Evolutionary conservation across 2,113 vertebrate species (phyloP).

Genomic region (Cyprinodon variegatus): DNA sequence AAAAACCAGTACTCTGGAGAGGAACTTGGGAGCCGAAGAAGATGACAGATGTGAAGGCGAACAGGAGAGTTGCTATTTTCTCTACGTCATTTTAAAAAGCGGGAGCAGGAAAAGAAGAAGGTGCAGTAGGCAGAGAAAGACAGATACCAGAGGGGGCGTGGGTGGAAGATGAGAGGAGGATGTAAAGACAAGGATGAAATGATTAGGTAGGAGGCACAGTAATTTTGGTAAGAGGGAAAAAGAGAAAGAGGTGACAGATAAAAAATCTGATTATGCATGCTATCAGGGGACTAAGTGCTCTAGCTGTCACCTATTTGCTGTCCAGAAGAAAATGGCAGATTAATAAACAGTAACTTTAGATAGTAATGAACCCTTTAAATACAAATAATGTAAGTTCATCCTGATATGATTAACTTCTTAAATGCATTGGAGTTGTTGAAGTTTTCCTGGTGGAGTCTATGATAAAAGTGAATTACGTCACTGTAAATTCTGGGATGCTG

Average conservation of each 20-base stretch:
- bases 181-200: conserved; percentile 63
- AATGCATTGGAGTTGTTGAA: too few species aligned
- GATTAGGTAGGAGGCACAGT: conserved; percentile 55
- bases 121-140: conserved; percentile 38
- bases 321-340: neutral
- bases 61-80: conserved; percentile 25
- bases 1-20: conserved; percentile 52
- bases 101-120: conserved; percentile 15
- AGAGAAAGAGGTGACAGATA: conserved; percentile 37
- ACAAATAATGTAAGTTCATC: conserved; percentile 1
- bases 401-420: neutral
- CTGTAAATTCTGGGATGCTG: too few species aligned
- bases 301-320: conserved; percentile 17
- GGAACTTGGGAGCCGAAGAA: conserved; percentile 26
- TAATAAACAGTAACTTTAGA: conserved; percentile 4
- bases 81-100: conserved; percentile 40
- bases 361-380: neutral
- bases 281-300: conserved; percentile 1
- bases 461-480: too few species aligned
- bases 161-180: conserved; percentile 43
- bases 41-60: conserved; percentile 37
- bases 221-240: conserved; percentile 26
- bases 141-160: conserved; percentile 38
- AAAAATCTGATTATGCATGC: conserved; percentile 7
- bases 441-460: too few species aligned